These are phyloP conservation scores for Holothuria scabra DNA, from an alignment of 53 echinoderm and acorn worm genomes.

Conservation along the genomic window DNA sequence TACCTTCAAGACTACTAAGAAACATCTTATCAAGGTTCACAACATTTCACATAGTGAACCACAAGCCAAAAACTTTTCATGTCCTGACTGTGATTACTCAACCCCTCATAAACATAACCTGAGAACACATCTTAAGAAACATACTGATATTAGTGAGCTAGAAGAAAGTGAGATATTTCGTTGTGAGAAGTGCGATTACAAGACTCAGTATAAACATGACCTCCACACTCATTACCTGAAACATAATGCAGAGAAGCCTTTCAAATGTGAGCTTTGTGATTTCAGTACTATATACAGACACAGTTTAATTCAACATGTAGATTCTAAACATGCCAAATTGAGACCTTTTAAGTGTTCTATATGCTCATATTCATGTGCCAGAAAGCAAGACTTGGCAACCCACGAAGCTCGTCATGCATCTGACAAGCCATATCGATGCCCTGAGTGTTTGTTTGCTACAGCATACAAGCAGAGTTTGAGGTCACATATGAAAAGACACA, in stretches of 20 bases:
- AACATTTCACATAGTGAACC: conserved; percentile 14
- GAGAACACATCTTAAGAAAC: conserved; percentile 87
- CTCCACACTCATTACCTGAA: conserved; percentile 78
- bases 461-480: conserved; percentile 69
- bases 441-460: conserved; percentile 72
- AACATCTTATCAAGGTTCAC: conserved; percentile 78
- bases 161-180: conserved; percentile 73
- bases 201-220: conserved; percentile 83
- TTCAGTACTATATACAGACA: conserved; percentile 93
- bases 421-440: conserved; percentile 73
- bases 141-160: conserved; percentile 73
- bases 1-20: conserved; percentile 67
- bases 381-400: conserved; percentile 81
- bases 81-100: conserved; percentile 75
- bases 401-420: conserved; percentile 77
- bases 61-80: conserved; percentile 56
- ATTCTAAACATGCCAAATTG: conserved; percentile 83
- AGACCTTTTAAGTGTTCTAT: conserved; percentile 80
- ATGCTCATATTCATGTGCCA: conserved; percentile 76
- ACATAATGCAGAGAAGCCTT: conserved; percentile 80
- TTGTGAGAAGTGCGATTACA: conserved; percentile 82
- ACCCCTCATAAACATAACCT: conserved; percentile 79
- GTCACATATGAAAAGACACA: conserved; percentile 86
- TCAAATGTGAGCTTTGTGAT: conserved; percentile 77
- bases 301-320: conserved; percentile 87